These are phyloP conservation scores for Conistra vaccinii DNA, from an alignment of 2,888 invertebrate species.

Conservation along the genomic window DNA sequence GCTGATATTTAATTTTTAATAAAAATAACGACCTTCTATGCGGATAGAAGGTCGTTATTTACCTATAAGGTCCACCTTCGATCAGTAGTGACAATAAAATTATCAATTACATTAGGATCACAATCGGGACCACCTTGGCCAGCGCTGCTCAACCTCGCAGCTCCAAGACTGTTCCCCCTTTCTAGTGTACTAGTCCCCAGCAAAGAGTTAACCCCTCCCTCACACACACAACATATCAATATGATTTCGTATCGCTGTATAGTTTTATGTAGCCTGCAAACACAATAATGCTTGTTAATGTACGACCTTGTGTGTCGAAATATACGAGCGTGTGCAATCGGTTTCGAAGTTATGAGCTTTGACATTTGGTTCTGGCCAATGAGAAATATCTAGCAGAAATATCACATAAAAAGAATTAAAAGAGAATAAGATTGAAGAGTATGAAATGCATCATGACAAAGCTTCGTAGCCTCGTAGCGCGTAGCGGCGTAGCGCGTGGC, in stretches of 20 bases:
- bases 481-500: background rate
- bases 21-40: too few species aligned
- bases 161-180: rapidly evolving
- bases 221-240: background rate
- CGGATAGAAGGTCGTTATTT: rapidly evolving
- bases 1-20: too few species aligned
- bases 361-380: conserved; percentile 50
- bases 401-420: too few species aligned
- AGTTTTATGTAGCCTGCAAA: conserved; percentile 28
- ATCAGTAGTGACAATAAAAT: background rate
- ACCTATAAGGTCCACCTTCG: background rate
- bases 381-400: background rate
- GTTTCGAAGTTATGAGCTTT: conserved; percentile 61
- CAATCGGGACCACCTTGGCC: background rate
- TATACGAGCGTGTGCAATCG: conserved; percentile 58
- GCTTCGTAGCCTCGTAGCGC: background rate
- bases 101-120: background rate
- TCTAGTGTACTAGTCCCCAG: background rate
- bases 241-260: conserved; percentile 8
- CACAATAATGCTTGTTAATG: conserved; percentile 54
- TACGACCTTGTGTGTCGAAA: conserved; percentile 33
- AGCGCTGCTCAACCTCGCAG: background rate
- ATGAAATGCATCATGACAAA: background rate
- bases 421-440: background rate
- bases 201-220: background rate